A percentile compares a stretch with the other conserved stretches of the same genome.
Evolutionary conservation across 2,113 vertebrate species (phyloP).

Genomic region (Nesoenas mayeri): DNA sequence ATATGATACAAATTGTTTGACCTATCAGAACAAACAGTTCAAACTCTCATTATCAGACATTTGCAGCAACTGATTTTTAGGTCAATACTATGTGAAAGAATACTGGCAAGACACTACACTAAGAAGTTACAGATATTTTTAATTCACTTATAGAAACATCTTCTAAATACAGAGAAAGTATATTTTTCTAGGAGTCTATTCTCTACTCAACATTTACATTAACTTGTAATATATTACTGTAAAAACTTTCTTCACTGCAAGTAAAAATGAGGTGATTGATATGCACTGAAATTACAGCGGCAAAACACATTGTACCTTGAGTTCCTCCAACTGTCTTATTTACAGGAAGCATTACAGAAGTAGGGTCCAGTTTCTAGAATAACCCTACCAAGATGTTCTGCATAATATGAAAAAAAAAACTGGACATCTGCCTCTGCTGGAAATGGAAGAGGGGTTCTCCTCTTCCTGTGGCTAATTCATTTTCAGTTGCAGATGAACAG

Average conservation of each 20-base stretch:
- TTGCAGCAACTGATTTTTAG: neutral
- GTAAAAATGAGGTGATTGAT: neutral
- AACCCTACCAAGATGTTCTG: neutral
- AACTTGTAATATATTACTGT: neutral
- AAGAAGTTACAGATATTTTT: neutral
- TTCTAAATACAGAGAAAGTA: neutral
- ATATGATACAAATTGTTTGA: neutral
- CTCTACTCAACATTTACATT: neutral
- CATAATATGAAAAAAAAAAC: neutral
- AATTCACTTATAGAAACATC: neutral
- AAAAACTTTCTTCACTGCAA: neutral
- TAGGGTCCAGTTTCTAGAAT: neutral
- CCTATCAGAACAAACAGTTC: slow-evolving; percentile 9
- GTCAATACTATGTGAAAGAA: neutral
- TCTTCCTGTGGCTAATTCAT: neutral
- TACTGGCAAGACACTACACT: neutral
- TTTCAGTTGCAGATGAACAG: neutral
- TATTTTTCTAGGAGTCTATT: neutral
- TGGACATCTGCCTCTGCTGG: neutral
- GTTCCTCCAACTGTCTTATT: neutral
- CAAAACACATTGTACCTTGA: neutral
- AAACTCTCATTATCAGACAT: slow-evolving; percentile 3
- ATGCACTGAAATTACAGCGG: neutral
- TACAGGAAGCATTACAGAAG: neutral
- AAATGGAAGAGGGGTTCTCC: neutral